Base-by-base conservation (phyloP, 1,140 invertebrate genomes). In the Hypsibius dujardini region DNA sequence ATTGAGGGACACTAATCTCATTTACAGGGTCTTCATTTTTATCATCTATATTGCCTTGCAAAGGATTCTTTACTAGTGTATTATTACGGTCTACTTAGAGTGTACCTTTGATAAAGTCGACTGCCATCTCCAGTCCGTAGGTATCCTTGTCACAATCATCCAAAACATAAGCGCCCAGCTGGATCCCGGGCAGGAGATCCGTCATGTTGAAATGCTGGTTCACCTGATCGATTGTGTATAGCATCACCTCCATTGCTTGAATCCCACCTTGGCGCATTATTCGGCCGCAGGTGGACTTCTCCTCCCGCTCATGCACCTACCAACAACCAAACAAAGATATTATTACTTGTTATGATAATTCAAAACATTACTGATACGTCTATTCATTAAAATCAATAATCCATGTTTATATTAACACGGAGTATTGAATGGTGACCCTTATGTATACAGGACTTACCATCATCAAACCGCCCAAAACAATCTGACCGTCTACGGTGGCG, bases 141-240 rank as follows among this genome's bases (percentile, higher is more conserved):
- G 92, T 95, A 77, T 96, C 92, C 80, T 91, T 90, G 80, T 95
- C 92, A 80, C 93, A 96, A 78, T 96, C 93, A 77, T 95, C 92
- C 70, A 95, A 83, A 46, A 94, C 87, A 76, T 93, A 87, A 1
- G 90, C 89, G 2, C 92, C 92, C 3, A 95, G 80, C 50, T 83
- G 87, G 40, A 92, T 84, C 46, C 90, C 89, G 0, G 88, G 87
- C 47, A 90, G 79, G 47, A 84, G 77, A 67, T 83, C 78, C 46
- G 83, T 81, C 42, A 81, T 78, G 47, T 81, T 78, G n/a, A 7
- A 46, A 47, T 75, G 73, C 40, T 72, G 72, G 79, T 95, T 95
- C 15, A 94, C 83, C 71, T 84, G 83, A 78, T 95, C 90, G 74
- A 95, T 76, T 0, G 92, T 94, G 77, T 88, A 95, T 2, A 95